phyloP scores from a whole-genome alignment of 2,797 vertebrate genomes.

The Chiroxiphia lanceolata region DNA sequence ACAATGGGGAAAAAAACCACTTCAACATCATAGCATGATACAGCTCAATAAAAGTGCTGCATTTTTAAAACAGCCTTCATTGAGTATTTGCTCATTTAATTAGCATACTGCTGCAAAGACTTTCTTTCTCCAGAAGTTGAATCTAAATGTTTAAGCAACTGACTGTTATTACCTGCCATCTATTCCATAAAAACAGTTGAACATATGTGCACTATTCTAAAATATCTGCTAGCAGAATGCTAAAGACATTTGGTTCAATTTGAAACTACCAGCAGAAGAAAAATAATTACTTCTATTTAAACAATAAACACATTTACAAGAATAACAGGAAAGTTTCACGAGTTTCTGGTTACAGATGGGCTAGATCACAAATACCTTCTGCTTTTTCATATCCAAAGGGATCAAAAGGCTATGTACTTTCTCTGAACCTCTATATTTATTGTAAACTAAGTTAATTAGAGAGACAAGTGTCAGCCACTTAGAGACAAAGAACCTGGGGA shows the following conservation, averaged over 20 bases:
- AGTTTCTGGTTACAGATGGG: slow-evolving; percentile 50
- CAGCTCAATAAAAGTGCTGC: not conserved
- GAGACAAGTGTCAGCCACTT: not conserved
- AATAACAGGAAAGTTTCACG: slow-evolving; percentile 39
- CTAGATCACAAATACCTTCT: slow-evolving; percentile 42
- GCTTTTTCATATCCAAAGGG: not conserved
- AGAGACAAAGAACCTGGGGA: not conserved
- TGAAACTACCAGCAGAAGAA: slow-evolving; percentile 42
- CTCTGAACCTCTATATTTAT: not conserved
- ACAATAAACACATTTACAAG: slow-evolving; percentile 58
- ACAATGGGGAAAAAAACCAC: not conserved
- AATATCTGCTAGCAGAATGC: slow-evolving; percentile 52
- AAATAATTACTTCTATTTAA: slow-evolving; percentile 67
- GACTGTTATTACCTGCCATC: slow-evolving; percentile 33
- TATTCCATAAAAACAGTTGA: slow-evolving; percentile 44
- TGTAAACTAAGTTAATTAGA: not conserved
- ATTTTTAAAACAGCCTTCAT: not conserved
- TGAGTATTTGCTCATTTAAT: slow-evolving; percentile 1
- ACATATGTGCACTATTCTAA: slow-evolving; percentile 49
- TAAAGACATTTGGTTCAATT: slow-evolving; percentile 49
- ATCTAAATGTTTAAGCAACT: not conserved
- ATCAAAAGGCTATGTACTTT: not conserved
- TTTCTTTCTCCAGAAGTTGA: slow-evolving; percentile 11
- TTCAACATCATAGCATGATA: not conserved
- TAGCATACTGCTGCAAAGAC: not conserved